These are phyloP conservation scores for Clinocottus analis DNA, from an alignment of 2,113 vertebrate genomes.

Conservation along the genomic window DNA sequence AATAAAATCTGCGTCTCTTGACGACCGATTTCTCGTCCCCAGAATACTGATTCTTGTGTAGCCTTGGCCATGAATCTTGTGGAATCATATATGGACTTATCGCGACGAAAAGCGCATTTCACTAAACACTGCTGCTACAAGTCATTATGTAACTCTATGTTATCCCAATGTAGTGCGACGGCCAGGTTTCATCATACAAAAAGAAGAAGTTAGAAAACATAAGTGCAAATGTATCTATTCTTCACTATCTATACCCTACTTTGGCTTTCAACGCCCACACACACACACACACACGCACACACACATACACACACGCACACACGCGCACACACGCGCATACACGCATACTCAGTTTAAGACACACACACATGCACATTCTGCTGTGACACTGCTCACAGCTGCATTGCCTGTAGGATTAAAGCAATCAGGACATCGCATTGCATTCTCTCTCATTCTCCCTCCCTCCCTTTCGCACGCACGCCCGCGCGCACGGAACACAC, in stretches of 20 bases:
- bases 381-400: conserved; percentile 96
- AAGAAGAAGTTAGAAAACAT: conserved; percentile 46
- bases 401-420: conserved; percentile 97
- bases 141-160: conserved; percentile 64
- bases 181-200: conserved; percentile 16
- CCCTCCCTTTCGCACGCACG: conserved; percentile 12
- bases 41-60: conserved; percentile 63
- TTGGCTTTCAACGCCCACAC: conserved; percentile 88
- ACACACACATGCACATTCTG: conserved; percentile 60
- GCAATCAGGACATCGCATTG: conserved; percentile 86
- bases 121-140: conserved; percentile 51
- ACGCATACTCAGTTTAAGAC: too few relatives aligned
- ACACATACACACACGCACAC: conserved; percentile 69
- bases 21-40: conserved; percentile 52
- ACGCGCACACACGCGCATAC: conserved; percentile 31
- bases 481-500: conserved; percentile 27
- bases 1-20: conserved; percentile 61
- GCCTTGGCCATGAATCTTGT: conserved; percentile 60
- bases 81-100: conserved; percentile 62
- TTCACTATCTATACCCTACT: conserved; percentile 51
- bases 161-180: conserved; percentile 35
- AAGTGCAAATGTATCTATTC: conserved; percentile 37
- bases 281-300: conserved; percentile 27
- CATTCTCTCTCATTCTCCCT: conserved; percentile 71
- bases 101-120: conserved; percentile 57